A percentile compares a stretch with the other conserved stretches of the same genome.
phyloP scores from a whole-genome alignment of 2,797 vertebrate genomes.

The Gallirallus australis region DNA sequence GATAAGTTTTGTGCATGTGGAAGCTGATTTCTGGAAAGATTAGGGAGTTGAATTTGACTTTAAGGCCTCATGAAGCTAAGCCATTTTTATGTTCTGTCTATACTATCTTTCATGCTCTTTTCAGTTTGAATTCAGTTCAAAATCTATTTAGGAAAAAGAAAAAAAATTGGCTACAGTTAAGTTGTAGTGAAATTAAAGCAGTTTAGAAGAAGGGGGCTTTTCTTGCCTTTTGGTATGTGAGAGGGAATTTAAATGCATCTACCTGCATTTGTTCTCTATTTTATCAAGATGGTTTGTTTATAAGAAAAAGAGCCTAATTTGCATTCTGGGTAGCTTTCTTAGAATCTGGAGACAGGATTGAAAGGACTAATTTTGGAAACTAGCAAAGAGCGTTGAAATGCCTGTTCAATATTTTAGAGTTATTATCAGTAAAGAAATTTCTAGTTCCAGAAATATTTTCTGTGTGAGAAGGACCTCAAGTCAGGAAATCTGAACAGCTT shows the following conservation, averaged over 20 bases:
- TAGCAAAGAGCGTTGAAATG: background rate
- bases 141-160: background rate
- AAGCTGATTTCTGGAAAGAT: background rate
- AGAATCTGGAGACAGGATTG: background rate
- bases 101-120: background rate
- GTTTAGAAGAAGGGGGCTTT: background rate
- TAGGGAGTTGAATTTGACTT: background rate
- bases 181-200: background rate
- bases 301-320: background rate
- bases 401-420: background rate
- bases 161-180: background rate
- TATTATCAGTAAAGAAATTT: background rate
- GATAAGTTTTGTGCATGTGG: rapidly evolving
- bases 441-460: background rate
- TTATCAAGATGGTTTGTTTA: background rate
- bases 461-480: background rate
- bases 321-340: background rate
- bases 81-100: background rate
- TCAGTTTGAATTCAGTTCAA: background rate
- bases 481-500: background rate
- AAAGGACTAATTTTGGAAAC: background rate
- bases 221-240: background rate
- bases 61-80: background rate
- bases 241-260: background rate
- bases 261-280: background rate